Conservation (phyloP, 2,888 invertebrate species). For the Drosophila hamatofila region DNA sequence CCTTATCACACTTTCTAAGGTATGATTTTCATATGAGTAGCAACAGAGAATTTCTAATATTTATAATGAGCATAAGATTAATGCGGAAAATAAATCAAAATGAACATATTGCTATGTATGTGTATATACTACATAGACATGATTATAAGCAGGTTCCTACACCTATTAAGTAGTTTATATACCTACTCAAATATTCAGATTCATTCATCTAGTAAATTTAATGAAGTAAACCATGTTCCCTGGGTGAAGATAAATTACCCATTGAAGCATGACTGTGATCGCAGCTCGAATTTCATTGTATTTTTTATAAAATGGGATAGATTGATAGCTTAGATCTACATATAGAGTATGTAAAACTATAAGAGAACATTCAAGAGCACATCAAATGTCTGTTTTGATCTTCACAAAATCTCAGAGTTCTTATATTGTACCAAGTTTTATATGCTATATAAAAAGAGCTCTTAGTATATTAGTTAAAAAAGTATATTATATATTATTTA, state of each 20-base stretch:
- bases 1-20: background rate
- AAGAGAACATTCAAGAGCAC: background rate
- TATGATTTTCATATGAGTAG: background rate
- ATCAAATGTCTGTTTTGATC: background rate
- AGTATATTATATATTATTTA: too few relatives aligned
- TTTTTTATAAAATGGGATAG: background rate
- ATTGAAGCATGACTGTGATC: slow-evolving; percentile 3
- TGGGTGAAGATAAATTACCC: background rate
- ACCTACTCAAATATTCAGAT: background rate
- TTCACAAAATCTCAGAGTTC: too few relatives aligned
- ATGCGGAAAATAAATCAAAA: background rate
- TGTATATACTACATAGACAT: too few relatives aligned
- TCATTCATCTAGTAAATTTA: background rate
- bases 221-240: background rate
- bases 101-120: background rate
- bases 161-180: background rate
- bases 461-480: too few relatives aligned
- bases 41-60: background rate
- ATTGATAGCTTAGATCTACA: background rate
- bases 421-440: background rate
- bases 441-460: too few relatives aligned
- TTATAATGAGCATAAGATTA: background rate
- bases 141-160: background rate
- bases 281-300: background rate
- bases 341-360: background rate